Base-by-base conservation (phyloP, 2,113 vertebrate genomes). In the Ailuropoda melanoleuca region DNA sequence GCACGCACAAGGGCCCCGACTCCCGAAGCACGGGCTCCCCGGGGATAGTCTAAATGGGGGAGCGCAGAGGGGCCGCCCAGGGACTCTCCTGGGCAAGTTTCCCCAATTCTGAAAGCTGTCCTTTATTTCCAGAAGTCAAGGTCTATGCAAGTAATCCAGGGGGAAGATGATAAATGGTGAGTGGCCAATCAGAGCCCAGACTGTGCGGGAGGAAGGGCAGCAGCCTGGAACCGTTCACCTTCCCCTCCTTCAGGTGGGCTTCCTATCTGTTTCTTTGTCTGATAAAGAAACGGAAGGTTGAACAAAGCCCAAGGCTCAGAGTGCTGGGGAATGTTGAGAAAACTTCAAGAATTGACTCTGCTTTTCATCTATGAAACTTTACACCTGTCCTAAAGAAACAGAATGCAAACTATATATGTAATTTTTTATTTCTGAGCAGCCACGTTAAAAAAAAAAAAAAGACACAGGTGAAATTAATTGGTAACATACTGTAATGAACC, bases 11-110 rank as follows among this genome's bases (percentile, higher is more conserved):
- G 31, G 53, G 39, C 26, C 13, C 39, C 1, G 1, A 53, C 7
- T 23, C 60, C 12, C 55, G 50, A 78, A 50, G 48, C 0, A 2
- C 34, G 46, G 74, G 18, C 12, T 46, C 62, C 60, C 43, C 2
- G 0, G 3, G 26, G 18, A 43, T n/a, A 3, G 2, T 13, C 43
- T 29, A 81, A n/a, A 37, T 0, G 5, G 23, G 26, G 70, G 34
- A 72, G 31, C 5, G 0, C 0, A 56, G 31, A 46, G 3, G 39
- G 81, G 11, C 46, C 17, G 58, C 14, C n/a, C 48, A 13, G 29
- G 6, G 31, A 83, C 58, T 72, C 46, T 21, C 72, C 31, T 24
- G 17, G 37, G 24, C 4, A 34, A 46, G 37, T 4, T 3, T 62
- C 46, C 77, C 60, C 18, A 39, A 0, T 43, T 60, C 58, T 86